phyloP scores from a whole-genome alignment of 2,888 invertebrate species.

The Agelastica alni region DNA sequence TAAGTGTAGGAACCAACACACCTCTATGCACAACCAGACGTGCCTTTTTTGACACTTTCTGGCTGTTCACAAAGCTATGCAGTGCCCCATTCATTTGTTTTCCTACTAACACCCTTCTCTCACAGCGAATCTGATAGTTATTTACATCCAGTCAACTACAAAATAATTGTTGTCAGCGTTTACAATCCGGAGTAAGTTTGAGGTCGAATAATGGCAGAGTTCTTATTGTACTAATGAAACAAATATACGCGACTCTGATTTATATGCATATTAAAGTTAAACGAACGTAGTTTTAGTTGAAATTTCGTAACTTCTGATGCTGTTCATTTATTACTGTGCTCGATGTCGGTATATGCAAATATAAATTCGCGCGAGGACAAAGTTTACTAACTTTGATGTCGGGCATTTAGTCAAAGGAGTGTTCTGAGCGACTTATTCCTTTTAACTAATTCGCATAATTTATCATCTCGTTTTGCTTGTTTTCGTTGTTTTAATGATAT shows the following conservation, averaged over 20 bases:
- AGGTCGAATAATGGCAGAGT: slow-evolving; percentile 3
- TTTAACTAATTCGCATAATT: slow-evolving; percentile 11
- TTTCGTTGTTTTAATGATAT: slow-evolving; percentile 9
- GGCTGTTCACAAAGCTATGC: no score
- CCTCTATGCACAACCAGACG: no score
- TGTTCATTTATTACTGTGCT: slow-evolving; percentile 22
- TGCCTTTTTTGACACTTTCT: no score
- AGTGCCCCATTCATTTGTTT: no score
- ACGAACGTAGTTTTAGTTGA: slow-evolving; percentile 25
- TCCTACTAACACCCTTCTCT: no score
- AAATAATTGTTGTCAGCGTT: not conserved
- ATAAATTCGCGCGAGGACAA: slow-evolving; percentile 11
- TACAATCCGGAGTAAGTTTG: not conserved
- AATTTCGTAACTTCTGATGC: slow-evolving; percentile 23
- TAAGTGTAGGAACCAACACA: no score
- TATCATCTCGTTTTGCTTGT: slow-evolving; percentile 1
- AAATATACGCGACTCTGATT: slow-evolving; percentile 21
- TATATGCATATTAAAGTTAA: slow-evolving; percentile 20
- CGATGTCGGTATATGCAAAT: slow-evolving; percentile 20
- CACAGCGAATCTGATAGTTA: no score
- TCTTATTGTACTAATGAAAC: slow-evolving; percentile 24
- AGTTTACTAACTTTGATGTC: slow-evolving; percentile 22
- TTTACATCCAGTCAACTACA: no score
- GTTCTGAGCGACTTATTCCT: not conserved
- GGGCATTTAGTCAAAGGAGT: slow-evolving; percentile 9